Base-by-base conservation (phyloP, 2,888 invertebrate species). In the Alviniconcha strummeri region DNA sequence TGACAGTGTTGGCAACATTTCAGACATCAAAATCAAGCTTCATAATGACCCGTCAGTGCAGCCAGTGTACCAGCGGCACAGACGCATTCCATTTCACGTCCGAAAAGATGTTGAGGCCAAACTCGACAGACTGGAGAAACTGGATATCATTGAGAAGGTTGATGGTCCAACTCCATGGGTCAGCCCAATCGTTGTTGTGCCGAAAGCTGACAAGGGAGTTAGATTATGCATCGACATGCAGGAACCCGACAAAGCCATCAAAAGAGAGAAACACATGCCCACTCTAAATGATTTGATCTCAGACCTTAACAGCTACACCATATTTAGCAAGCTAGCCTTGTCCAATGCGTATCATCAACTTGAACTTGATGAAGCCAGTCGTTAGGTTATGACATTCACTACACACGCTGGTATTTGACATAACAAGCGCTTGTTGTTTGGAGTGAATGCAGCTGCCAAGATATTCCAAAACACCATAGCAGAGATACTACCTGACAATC, bases 391-490 rank as follows among this genome's bases (percentile, higher is more conserved):
- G 5, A 87, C 87, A 15, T 89, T 88, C 77, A 80, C 54, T n/a
- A 87, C 88, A 5, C 90, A 90, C 80, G 54, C 79, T 4, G 88
- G 88, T n/a, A 76, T 88, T 57, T 84, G 36, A 36, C 69, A 3
- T 36, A 36, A 36, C 36, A 36, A 36, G 36, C 36, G 36, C 36
- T 36, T 36, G 36, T 36, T 36, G 36, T 89, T 88, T 84, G 88
- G 89, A 15, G 84, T 87, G 11, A 85, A 83, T 3, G 93, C 93
- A 80, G 94, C 94, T 7, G 92, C 93, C 0, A 94, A 94, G 88
- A 88, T 93, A 0, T 94, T 94, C 85, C 93, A 94, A 88, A 93
- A 94, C 88, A 90, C 89, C 3, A 83, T 94, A 64, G 91, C 92
- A 84, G 86, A 88, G 85, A 89, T 94, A 13, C 78, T 94, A 5